Percentiles rank a stretch among this genome's conserved stretches.
phyloP scores from a whole-genome alignment of 2,797 vertebrate genomes.

The Halcyon badia region DNA sequence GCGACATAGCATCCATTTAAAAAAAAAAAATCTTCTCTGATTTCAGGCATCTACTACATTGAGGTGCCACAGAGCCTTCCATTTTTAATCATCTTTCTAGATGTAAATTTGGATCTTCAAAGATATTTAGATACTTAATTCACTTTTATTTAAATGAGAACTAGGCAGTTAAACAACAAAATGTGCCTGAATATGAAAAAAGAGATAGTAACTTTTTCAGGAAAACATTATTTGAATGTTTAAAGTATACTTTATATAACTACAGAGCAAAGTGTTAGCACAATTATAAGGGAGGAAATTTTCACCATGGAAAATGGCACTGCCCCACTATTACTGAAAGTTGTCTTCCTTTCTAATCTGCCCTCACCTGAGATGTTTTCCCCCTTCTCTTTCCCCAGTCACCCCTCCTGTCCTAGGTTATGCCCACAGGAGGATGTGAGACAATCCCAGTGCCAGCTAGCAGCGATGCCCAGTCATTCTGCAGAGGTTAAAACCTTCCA shows the following conservation, averaged over 20 bases:
- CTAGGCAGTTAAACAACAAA: background rate
- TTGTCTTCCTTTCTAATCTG: fast-evolving
- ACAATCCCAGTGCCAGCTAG: fast-evolving
- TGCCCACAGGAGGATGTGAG: fast-evolving
- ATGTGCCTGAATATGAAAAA: background rate
- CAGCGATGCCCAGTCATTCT: background rate
- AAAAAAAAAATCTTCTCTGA: background rate
- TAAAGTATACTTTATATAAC: background rate
- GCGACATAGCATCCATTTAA: fast-evolving
- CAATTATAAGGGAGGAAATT: background rate
- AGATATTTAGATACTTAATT: background rate
- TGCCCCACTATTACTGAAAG: background rate
- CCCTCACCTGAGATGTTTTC: background rate
- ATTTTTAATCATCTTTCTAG: background rate
- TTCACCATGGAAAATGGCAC: background rate
- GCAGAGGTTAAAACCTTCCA: background rate
- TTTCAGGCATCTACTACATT: background rate
- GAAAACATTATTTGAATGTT: background rate
- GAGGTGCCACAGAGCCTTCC: background rate
- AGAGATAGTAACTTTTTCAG: background rate
- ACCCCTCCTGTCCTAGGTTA: background rate
- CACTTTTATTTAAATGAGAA: background rate
- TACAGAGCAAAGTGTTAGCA: background rate
- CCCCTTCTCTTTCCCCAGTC: background rate
- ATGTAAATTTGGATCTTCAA: background rate